Conservation (phyloP, 2,888 invertebrate species). For the Pogonocherus hispidulus region DNA sequence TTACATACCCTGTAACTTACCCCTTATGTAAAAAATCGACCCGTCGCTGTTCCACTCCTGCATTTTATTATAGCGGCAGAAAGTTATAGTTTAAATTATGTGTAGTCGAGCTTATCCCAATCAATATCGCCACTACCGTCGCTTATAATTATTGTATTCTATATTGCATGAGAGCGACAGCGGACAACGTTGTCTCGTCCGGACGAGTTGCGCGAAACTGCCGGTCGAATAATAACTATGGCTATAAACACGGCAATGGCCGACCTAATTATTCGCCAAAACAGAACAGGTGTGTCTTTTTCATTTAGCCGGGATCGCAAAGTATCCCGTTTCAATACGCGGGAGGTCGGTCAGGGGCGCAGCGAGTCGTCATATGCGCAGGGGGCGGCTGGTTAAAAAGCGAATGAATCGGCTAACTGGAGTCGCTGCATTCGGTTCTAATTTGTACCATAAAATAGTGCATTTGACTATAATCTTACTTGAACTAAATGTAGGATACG, state of each 20-base stretch:
- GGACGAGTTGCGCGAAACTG: not conserved
- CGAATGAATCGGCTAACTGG: too few species aligned
- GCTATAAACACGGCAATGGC: not conserved
- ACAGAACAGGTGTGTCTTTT: not conserved
- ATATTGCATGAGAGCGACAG: not conserved
- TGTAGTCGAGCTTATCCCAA: not conserved
- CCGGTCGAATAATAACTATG: not conserved
- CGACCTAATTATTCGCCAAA: not conserved
- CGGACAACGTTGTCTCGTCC: not conserved
- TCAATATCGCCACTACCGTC: not conserved
- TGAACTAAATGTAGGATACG: too few species aligned
- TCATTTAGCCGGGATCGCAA: not conserved
- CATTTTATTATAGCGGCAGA: not conserved
- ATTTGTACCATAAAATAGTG: too few species aligned
- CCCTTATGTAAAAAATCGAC: constrained; percentile 1
- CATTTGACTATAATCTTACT: too few species aligned
- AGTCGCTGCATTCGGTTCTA: too few species aligned
- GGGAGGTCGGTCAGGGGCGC: not conserved
- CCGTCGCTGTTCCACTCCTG: not conserved
- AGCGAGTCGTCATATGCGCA: too few species aligned
- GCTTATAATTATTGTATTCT: not conserved
- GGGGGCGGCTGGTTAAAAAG: too few species aligned
- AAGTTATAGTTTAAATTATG: not conserved
- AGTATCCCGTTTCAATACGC: not conserved
- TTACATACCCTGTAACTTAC: too few species aligned